Percentiles rank a stretch among this genome's conserved stretches.
phyloP scores from a whole-genome alignment of 2,113 vertebrate genomes.

The Ariopsis seemanni region DNA sequence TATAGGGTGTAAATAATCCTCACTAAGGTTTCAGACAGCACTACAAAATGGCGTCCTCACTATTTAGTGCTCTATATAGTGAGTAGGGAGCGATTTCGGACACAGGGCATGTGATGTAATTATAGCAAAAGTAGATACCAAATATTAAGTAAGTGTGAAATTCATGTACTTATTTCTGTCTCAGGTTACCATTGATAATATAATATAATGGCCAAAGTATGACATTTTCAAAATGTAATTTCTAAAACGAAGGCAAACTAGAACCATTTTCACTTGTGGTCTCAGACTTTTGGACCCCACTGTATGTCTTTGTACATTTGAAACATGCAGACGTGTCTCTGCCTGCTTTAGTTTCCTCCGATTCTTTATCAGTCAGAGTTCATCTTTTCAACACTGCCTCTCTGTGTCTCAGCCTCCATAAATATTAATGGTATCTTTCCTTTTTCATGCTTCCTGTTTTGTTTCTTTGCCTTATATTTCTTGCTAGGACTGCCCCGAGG shows the following conservation, averaged over 20 bases:
- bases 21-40: no score
- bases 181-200: neutral
- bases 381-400: neutral
- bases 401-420: neutral
- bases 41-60: no score
- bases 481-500: conserved; percentile 84
- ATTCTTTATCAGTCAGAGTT: conserved; percentile 10
- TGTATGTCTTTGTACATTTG: neutral
- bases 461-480: neutral
- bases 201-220: neutral
- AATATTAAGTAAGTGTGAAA: neutral
- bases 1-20: no score
- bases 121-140: neutral
- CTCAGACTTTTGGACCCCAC: neutral
- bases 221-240: neutral
- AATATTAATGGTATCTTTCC: neutral
- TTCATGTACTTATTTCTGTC: neutral
- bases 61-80: no score
- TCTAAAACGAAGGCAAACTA: neutral
- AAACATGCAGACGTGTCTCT: neutral
- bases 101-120: no score
- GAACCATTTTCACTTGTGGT: neutral
- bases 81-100: no score
- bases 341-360: neutral
- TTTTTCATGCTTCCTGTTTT: neutral